These are phyloP conservation scores for Natrix natrix DNA, from an alignment of 2,797 vertebrate genomes.

Conservation along the genomic window DNA sequence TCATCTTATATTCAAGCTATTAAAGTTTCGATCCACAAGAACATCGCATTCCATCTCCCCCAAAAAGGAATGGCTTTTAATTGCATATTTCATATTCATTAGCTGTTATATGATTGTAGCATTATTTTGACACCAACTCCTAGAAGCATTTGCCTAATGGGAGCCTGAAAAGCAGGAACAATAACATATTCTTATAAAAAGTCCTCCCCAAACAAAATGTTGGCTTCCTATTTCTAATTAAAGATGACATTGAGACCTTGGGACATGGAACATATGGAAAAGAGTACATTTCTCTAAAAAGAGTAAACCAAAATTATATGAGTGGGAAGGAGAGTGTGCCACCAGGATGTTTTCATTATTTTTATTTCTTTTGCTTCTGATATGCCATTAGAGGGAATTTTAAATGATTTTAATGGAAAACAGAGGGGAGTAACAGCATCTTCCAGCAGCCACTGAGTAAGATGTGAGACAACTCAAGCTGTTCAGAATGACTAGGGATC, in stretches of 20 bases:
- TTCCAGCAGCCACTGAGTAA: slow-evolving; percentile 56
- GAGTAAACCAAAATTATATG: slow-evolving; percentile 53
- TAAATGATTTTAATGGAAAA: slow-evolving; percentile 54
- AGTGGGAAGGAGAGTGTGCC: slow-evolving; percentile 24
- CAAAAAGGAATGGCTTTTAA: slow-evolving; percentile 44
- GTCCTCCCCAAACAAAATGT: not conserved
- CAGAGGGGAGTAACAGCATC: slow-evolving; percentile 57
- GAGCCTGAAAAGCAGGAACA: slow-evolving; percentile 40
- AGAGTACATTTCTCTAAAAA: slow-evolving; percentile 51
- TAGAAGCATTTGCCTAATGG: slow-evolving; percentile 49
- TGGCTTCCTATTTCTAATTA: slow-evolving; percentile 58
- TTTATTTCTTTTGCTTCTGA: slow-evolving; percentile 57
- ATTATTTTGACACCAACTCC: slow-evolving; percentile 53
- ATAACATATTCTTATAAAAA: slow-evolving; percentile 43
- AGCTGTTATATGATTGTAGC: slow-evolving; percentile 49
- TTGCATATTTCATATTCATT: slow-evolving; percentile 62
- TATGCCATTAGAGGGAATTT: slow-evolving; percentile 56
- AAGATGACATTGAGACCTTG: slow-evolving; percentile 56
- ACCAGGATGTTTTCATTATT: slow-evolving; percentile 35
- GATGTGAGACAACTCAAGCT: slow-evolving; percentile 69
- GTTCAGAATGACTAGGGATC: slow-evolving; percentile 69
- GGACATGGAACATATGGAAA: slow-evolving; percentile 59
- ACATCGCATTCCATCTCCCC: not conserved
- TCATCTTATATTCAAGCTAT: slow-evolving; percentile 24
- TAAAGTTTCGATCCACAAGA: slow-evolving; percentile 31